Evolutionary conservation across 1,140 invertebrate genomes (phyloP), one percentile per base, ranked within the genome.

Genomic region (Cydia splendana): DNA sequence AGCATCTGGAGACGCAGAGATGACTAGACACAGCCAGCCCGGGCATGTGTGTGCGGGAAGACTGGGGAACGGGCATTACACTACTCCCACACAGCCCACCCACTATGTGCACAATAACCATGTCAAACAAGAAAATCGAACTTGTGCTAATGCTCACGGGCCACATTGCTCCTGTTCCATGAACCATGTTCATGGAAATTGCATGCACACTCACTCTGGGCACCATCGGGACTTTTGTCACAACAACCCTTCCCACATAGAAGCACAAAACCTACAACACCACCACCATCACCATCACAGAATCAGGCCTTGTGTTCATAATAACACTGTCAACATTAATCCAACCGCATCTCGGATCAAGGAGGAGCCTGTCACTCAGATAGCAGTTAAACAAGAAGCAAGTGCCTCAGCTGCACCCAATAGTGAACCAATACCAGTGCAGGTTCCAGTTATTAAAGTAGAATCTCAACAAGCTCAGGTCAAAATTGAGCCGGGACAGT

Each of bases 301-400:
- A 78, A 51, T 77, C 75, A 79, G 80, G 71, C 77, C 65, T 75
- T 78, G 77, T 78, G 20, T 75, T 28, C 75, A 80, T 74, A 71
- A 80, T 78, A 73, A 65, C 10, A 77, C 75, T 45, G 38, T 76
- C 80, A 51, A 67, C 69, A 38, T 48, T 5, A 83, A 83, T 75
- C 57, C 75, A 9, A 74, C 78, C 69, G 20, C 62, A 69, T 74
- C 81, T 73, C 83, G 87, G 65, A 83, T 92, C 18, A 92, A 92
- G 82, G 84, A 85, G 75, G 90, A 92, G 53, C 87, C 88, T 45
- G 82, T 79, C 65, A 0, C n/a, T 76, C 79, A 79, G 28, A 67
- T 76, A 75, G 65, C 78, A 78, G 74, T 89, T n/a, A 88, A 85
- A 81, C 71, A 81, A 30, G 85, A 89, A 81, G 45, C 75, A 51